Evolutionary conservation across 2,113 vertebrate species (phyloP).

Genomic region (Bothrops jararaca): DNA sequence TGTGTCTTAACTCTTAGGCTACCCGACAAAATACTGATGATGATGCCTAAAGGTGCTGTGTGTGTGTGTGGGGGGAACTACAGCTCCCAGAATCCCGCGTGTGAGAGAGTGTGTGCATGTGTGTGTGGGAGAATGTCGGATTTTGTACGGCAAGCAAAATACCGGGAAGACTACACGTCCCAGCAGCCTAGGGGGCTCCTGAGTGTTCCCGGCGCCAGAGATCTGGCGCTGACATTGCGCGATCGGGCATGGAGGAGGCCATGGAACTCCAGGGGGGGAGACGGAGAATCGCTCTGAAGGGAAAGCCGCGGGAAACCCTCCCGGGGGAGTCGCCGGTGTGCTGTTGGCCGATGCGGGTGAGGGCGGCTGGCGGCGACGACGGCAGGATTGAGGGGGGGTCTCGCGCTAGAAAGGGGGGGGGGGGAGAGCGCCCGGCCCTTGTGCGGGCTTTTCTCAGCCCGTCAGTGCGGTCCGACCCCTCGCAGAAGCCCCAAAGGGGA

Average conservation of each 20-base stretch:
- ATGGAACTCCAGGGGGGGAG: background rate
- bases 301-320: background rate
- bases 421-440: background rate
- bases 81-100: constrained; percentile 10
- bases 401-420: accelerated
- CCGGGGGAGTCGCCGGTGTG: background rate
- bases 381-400: no score
- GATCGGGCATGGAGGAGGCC: background rate
- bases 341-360: background rate
- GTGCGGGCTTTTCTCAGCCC: background rate
- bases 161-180: constrained; percentile 15
- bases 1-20: background rate
- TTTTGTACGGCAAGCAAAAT: background rate
- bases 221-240: background rate
- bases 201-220: background rate
- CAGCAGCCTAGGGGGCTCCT: background rate
- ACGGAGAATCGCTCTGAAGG: background rate
- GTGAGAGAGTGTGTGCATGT: background rate
- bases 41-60: background rate
- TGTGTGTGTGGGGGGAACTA: background rate
- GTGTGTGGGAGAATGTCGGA: background rate
- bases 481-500: background rate
- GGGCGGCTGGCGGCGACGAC: background rate
- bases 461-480: background rate
- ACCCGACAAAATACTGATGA: background rate